These are phyloP conservation scores for Phalanger gymnotis DNA, from an alignment of 2,797 vertebrate species.

Conservation along the genomic window DNA sequence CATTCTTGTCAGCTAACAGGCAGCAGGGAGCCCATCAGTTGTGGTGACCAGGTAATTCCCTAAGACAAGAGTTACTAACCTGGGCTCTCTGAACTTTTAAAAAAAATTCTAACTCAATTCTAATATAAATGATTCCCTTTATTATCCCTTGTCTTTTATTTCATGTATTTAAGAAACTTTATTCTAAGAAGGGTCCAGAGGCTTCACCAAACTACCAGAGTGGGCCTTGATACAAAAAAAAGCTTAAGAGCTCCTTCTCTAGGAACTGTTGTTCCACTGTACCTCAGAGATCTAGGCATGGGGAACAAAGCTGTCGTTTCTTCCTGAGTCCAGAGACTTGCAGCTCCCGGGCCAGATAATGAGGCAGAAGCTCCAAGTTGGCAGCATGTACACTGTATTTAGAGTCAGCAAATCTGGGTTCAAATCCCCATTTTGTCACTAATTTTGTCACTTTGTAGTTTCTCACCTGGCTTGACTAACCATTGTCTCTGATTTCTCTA, in stretches of 20 bases:
- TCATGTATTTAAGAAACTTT: not conserved
- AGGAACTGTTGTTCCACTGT: not conserved
- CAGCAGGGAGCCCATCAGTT: no score
- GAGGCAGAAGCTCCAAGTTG: not conserved
- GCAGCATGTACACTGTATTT: not conserved
- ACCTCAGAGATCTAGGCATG: not conserved
- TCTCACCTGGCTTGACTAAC: no score
- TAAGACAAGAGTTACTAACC: no score
- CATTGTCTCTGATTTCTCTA: no score
- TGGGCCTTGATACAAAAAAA: no score
- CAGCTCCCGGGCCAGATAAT: not conserved
- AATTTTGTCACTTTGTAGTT: no score
- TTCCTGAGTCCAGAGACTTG: not conserved
- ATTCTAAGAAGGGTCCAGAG: not conserved
- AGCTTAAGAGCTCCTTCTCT: not conserved
- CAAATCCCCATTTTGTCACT: no score
- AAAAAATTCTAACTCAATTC: no score
- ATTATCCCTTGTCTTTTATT: not conserved
- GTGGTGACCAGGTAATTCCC: no score
- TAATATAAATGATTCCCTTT: not conserved
- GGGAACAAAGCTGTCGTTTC: not conserved
- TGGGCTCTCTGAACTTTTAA: no score
- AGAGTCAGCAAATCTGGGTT: no score
- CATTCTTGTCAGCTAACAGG: no score
- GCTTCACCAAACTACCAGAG: not conserved